Percentiles rank a stretch among this genome's conserved stretches.
Conservation (phyloP, 1,140 invertebrate species). For the Grapholita molesta region DNA sequence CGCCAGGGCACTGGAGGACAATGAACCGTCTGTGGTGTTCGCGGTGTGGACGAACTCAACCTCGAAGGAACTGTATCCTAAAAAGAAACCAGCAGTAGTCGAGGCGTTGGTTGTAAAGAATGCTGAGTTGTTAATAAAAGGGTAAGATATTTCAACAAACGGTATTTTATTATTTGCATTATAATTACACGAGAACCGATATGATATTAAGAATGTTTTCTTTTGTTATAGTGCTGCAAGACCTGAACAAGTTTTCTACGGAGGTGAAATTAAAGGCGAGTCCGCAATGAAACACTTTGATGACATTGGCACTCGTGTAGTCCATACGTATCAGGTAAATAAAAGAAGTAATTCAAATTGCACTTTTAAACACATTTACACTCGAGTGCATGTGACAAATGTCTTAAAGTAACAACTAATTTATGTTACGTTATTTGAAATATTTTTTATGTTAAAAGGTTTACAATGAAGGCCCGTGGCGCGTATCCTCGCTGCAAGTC, state of each 20-base stretch:
- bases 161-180: too few relatives aligned
- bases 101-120: slow-evolving; percentile 86
- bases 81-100: slow-evolving; percentile 78
- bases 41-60: slow-evolving; percentile 92
- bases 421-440: neutral
- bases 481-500: slow-evolving; percentile 87
- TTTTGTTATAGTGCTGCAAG: slow-evolving; percentile 77
- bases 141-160: too few relatives aligned
- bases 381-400: too few relatives aligned
- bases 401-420: neutral
- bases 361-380: too few relatives aligned
- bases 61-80: slow-evolving; percentile 82
- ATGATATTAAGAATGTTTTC: slow-evolving; percentile 18
- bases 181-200: too few relatives aligned
- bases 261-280: slow-evolving; percentile 89
- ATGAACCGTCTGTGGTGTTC: slow-evolving; percentile 84
- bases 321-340: slow-evolving; percentile 89
- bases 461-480: slow-evolving; percentile 92
- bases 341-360: too few relatives aligned
- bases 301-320: slow-evolving; percentile 90
- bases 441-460: slow-evolving; percentile 62
- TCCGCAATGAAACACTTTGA: slow-evolving; percentile 89
- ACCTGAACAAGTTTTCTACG: slow-evolving; percentile 91
- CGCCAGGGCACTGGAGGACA: slow-evolving; percentile 84
- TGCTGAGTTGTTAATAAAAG: slow-evolving; percentile 89